These are phyloP conservation scores for Chascanopsetta lugubris DNA, from an alignment of 2,113 vertebrate species.

Conservation along the genomic window DNA sequence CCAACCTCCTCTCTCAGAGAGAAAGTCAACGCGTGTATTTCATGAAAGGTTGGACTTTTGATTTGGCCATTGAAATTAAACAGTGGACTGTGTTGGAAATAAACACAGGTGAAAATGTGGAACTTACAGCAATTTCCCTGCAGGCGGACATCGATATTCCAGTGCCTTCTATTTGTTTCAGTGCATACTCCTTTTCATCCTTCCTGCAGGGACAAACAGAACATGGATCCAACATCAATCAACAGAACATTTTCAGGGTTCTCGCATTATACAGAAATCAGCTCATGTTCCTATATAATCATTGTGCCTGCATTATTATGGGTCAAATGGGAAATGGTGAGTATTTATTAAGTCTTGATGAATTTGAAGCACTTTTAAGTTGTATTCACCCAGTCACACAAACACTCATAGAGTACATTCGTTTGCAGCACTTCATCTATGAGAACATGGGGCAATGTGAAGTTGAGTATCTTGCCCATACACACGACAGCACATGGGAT, in stretches of 20 bases:
- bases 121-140: conserved; percentile 99
- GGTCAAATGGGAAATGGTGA: too few relatives aligned
- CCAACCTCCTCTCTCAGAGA: background rate
- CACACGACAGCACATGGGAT: too few relatives aligned
- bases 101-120: background rate
- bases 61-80: background rate
- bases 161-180: conserved; percentile 99
- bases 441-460: too few relatives aligned
- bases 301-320: too few relatives aligned
- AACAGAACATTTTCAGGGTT: conserved; percentile 3
- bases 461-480: too few relatives aligned
- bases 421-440: too few relatives aligned
- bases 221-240: conserved; percentile 15
- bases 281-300: too few relatives aligned
- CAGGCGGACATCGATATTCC: conserved; percentile 99
- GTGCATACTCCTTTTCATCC: conserved; percentile 98
- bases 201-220: conserved; percentile 84
- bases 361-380: too few relatives aligned
- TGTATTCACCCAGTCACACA: too few relatives aligned
- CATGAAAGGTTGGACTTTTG: background rate
- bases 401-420: too few relatives aligned
- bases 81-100: background rate
- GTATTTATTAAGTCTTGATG: too few relatives aligned
- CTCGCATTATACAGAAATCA: too few relatives aligned
- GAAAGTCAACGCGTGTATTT: background rate